A percentile compares a stretch with the other conserved stretches of the same genome.
phyloP scores from a whole-genome alignment of 2,797 vertebrate species.

The Myripristis murdjan region DNA sequence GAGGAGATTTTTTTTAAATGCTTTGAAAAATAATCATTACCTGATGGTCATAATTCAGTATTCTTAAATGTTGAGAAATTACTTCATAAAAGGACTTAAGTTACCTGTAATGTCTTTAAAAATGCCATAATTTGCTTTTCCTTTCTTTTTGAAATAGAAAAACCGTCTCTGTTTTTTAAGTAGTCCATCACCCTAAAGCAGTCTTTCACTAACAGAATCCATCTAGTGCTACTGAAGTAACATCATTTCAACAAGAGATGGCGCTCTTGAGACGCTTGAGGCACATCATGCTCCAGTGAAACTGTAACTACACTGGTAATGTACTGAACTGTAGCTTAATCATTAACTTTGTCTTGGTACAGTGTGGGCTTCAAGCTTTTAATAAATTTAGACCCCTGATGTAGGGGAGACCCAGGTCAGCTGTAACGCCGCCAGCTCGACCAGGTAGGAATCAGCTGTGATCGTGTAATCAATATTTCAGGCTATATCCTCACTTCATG shows the following conservation, averaged over 20 bases:
- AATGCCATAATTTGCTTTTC: too few relatives aligned
- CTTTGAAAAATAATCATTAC: background rate
- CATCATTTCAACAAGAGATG: constrained; percentile 43
- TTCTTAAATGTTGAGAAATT: background rate
- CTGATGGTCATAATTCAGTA: background rate
- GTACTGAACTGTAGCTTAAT: too few relatives aligned
- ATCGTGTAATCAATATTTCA: too few relatives aligned
- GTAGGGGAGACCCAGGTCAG: too few relatives aligned
- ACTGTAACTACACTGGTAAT: too few relatives aligned
- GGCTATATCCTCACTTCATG: too few relatives aligned
- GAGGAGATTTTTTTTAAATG: constrained; percentile 12
- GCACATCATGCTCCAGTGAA: background rate
- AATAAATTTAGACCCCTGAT: background rate
- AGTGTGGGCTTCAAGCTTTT: background rate
- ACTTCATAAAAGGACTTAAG: background rate
- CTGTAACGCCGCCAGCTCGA: too few relatives aligned
- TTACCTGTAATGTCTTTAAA: too few relatives aligned
- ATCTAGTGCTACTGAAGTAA: background rate
- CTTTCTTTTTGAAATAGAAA: background rate
- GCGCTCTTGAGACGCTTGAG: background rate
- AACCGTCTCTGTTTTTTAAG: background rate
- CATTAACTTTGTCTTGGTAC: background rate
- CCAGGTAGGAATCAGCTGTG: too few relatives aligned
- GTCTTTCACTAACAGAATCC: background rate
- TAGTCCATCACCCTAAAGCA: background rate